A percentile compares a stretch with the other conserved stretches of the same genome.
phyloP scores from a whole-genome alignment of 2,797 vertebrate species.

The Nasua narica region DNA sequence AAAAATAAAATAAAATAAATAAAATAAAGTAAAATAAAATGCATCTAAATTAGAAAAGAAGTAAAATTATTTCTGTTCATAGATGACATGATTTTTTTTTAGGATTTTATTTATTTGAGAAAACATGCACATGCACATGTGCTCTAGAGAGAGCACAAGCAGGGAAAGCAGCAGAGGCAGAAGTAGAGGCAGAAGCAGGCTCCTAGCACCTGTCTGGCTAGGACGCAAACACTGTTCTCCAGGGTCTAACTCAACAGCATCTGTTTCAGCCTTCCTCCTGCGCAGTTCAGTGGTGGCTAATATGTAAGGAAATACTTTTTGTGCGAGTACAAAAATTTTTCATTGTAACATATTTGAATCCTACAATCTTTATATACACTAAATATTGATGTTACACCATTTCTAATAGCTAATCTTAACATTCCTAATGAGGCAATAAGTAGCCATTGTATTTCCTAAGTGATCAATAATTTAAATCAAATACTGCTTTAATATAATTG shows the following conservation, averaged over 20 bases:
- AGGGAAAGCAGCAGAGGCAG: not conserved
- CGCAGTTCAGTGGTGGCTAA: constrained; percentile 28
- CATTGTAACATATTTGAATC: no score
- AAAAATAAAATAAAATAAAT: not conserved
- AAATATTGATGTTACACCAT: no score
- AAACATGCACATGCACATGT: not conserved
- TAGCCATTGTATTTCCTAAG: constrained; percentile 24
- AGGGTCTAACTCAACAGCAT: not conserved
- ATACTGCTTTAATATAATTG: constrained; percentile 63
- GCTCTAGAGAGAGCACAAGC: not conserved
- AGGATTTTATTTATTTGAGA: not conserved
- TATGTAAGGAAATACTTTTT: constrained; percentile 8
- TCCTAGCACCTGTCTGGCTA: not conserved
- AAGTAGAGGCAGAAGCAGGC: not conserved
- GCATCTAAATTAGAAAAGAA: not conserved
- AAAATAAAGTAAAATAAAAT: not conserved
- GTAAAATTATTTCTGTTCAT: not conserved
- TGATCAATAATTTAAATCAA: constrained; percentile 53
- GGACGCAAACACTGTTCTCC: not conserved
- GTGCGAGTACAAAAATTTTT: constrained; percentile 41
- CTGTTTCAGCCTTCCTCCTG: not conserved
- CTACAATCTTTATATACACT: no score
- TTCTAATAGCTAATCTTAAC: not conserved
- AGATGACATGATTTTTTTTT: not conserved
- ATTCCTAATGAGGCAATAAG: constrained; percentile 30